Conservation (phyloP, 2,888 invertebrate species). For the Acholoe squamosa region DNA sequence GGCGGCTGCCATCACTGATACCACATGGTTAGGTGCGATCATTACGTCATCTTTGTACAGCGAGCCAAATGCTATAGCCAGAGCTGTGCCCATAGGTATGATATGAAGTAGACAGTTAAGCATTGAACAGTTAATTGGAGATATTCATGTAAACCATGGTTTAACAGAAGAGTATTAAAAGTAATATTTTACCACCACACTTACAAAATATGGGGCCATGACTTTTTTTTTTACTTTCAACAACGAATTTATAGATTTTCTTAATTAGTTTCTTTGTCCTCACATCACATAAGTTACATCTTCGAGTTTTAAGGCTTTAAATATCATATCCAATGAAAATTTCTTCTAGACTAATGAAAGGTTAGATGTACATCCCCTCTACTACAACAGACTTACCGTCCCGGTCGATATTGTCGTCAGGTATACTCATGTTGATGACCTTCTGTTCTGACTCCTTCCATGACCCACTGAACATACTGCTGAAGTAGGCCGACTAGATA, state of each 20-base stretch:
- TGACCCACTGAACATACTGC: slow-evolving; percentile 91
- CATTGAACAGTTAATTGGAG: no score
- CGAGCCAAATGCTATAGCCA: slow-evolving; percentile 89
- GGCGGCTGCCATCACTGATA: slow-evolving; percentile 89
- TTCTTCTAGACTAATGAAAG: no score
- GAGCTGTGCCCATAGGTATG: slow-evolving; percentile 85
- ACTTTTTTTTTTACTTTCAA: no score
- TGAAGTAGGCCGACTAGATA: slow-evolving; percentile 89
- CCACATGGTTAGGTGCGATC: slow-evolving; percentile 88
- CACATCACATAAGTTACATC: no score
- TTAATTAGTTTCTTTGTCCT: no score
- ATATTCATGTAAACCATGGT: no score
- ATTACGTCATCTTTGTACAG: slow-evolving; percentile 90
- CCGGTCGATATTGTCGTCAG: slow-evolving; percentile 88
- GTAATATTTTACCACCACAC: no score
- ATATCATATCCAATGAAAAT: no score
- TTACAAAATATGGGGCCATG: no score
- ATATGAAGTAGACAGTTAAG: neutral
- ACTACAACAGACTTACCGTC: slow-evolving; percentile 85
- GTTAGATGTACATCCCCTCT: neutral
- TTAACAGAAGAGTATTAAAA: no score
- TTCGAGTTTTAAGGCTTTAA: no score
- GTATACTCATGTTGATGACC: slow-evolving; percentile 88
- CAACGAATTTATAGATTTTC: no score
- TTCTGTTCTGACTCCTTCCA: slow-evolving; percentile 89